A percentile compares a stretch with the other conserved stretches of the same genome.
Evolutionary conservation across 2,888 invertebrate genomes (phyloP).

Genomic region (Dinocampus coccinellae): DNA sequence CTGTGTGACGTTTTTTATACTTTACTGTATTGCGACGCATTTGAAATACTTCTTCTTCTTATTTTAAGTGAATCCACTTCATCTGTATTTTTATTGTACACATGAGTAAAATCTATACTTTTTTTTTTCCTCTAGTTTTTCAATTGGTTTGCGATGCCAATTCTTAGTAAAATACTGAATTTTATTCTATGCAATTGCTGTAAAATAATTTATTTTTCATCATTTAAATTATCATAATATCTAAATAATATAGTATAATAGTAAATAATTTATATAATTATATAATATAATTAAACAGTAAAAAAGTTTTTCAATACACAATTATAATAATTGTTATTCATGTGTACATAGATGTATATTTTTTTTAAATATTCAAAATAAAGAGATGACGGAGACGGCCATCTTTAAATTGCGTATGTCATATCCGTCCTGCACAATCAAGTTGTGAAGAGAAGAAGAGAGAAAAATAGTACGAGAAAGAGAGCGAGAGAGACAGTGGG

Average conservation of each 20-base stretch:
- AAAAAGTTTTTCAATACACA: too few relatives aligned
- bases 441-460: neutral
- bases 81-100: neutral
- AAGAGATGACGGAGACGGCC: constrained; percentile 55
- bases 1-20: constrained; percentile 7
- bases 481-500: constrained; percentile 55
- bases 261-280: neutral
- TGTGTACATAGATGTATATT: neutral
- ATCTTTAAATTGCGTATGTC: constrained; percentile 63
- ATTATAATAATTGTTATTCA: too few relatives aligned
- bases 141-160: too few relatives aligned
- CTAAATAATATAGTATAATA: neutral
- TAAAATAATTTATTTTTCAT: too few relatives aligned
- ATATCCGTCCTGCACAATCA: constrained; percentile 56
- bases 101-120: too few relatives aligned
- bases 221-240: constrained; percentile 5
- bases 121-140: too few relatives aligned
- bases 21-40: neutral
- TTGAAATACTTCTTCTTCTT: neutral
- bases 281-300: neutral
- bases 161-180: too few relatives aligned
- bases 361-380: constrained; percentile 51
- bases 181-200: too few relatives aligned
- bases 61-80: neutral
- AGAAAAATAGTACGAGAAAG: neutral